Percentiles rank a stretch among this genome's conserved stretches.
These are phyloP conservation scores for Paradoxurus hermaphroditus DNA, from an alignment of 2,113 vertebrate species.

Conservation along the genomic window DNA sequence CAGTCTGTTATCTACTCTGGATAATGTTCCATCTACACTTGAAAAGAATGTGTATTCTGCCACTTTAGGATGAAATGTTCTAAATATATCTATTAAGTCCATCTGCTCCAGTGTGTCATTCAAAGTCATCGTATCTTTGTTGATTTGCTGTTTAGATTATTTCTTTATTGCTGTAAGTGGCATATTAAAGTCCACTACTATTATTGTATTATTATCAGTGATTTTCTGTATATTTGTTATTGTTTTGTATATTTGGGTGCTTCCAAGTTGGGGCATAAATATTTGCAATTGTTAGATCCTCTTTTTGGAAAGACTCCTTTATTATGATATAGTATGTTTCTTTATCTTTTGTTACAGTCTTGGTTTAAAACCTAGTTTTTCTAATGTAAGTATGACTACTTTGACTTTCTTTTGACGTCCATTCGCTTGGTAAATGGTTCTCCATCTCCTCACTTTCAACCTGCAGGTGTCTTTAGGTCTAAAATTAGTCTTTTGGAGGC, in stretches of 20 bases:
- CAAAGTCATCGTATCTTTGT: not conserved
- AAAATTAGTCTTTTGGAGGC: not conserved
- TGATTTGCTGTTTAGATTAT: not conserved
- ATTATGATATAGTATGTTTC: not conserved
- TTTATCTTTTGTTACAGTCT: not conserved
- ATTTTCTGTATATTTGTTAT: not conserved
- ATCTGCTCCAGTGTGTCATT: not conserved
- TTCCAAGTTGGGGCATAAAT: not conserved
- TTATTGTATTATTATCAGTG: not conserved
- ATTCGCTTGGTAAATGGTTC: not conserved
- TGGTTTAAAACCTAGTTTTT: not conserved
- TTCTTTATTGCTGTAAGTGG: not conserved
- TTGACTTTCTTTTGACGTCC: not conserved
- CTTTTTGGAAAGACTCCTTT: not conserved
- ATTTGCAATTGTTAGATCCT: not conserved
- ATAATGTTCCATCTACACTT: too few species aligned
- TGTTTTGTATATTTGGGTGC: not conserved
- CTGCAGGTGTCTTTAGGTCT: not conserved
- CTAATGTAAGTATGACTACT: not conserved
- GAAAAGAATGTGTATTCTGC: not conserved
- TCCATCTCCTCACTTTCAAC: not conserved
- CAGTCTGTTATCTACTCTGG: too few species aligned
- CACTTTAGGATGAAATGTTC: not conserved
- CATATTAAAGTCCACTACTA: not conserved
- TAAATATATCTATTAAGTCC: not conserved